Evolutionary conservation across 2,888 invertebrate genomes (phyloP).

Genomic region (Drosophila tanythrix): DNA sequence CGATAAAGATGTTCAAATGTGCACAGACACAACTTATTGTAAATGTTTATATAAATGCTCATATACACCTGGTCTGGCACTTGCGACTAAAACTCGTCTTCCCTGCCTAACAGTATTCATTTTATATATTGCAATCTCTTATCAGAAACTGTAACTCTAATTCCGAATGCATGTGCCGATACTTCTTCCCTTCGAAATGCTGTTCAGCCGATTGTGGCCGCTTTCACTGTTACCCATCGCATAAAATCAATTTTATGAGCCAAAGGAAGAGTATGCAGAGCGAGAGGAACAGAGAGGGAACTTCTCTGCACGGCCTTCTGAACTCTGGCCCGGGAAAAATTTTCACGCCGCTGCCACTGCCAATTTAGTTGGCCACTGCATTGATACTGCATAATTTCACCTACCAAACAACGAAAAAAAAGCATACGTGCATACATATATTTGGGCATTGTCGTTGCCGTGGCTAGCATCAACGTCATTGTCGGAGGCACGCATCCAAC

Average conservation of each 20-base stretch:
- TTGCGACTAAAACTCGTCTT: not conserved
- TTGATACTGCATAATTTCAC: slow-evolving; percentile 73
- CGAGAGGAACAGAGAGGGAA: slow-evolving; percentile 2
- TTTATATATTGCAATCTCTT: not conserved
- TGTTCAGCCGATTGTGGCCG: slow-evolving; percentile 31
- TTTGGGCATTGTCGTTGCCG: slow-evolving; percentile 54
- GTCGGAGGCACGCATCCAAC: slow-evolving; percentile 63
- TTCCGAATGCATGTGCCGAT: slow-evolving; percentile 5
- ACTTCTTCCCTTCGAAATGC: not conserved
- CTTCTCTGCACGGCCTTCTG: slow-evolving; percentile 55
- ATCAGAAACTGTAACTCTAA: slow-evolving; percentile 20
- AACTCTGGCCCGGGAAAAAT: slow-evolving; percentile 74
- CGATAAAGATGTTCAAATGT: not conserved
- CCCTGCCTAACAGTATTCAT: not conserved
- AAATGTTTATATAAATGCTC: not conserved
- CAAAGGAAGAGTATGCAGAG: slow-evolving; percentile 2
- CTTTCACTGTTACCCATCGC: slow-evolving; percentile 70
- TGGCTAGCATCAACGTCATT: slow-evolving; percentile 16
- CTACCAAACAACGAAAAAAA: slow-evolving; percentile 40
- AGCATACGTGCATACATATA: not conserved
- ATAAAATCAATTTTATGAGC: slow-evolving; percentile 76
- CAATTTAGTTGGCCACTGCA: slow-evolving; percentile 37
- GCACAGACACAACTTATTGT: not conserved
- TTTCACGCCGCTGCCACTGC: slow-evolving; percentile 67
- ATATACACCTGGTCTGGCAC: not conserved